Base-by-base conservation (phyloP, 2,797 vertebrate species). In the Sebastes steindachneri region DNA sequence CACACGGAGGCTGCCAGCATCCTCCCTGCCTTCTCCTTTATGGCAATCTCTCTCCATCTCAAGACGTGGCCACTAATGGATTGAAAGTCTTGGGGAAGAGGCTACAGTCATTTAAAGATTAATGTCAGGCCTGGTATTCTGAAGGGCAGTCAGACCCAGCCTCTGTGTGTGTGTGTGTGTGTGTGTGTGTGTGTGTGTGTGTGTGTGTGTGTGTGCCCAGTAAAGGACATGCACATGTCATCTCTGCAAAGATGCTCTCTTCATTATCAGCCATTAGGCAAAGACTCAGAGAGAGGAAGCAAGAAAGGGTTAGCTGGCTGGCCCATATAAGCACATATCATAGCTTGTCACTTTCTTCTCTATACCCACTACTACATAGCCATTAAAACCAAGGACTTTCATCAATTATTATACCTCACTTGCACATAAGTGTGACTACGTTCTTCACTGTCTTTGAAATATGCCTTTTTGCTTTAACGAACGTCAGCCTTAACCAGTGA, bases 51-150 rank as follows among this genome's bases (percentile, higher is more conserved):
- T 86, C 90, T 86, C 86, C 87, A 91, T 95, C 90, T 89, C 88
- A 89, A 92, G 92, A 93, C 58, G 84, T 89, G 73, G 86, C 83
- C 90, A 83, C 93, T 95, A 94, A 96, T 96, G 92, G 93, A 95
- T 94, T 95, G 90, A 90, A 94, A 94, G 93, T 94, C 93, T 94
- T 94, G 85, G 80, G 84, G 90, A 92, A 93, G 94, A 95, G 91
- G 90, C 91, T 92, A 94, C 91, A 94, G 93, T 93, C 93, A 94
- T 95, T 94, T 93, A 94, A 94, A 95, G 94, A 96, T 95, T 93
- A 95, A 95, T 95, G 91, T 92, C 91, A 91, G 90, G 85, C 90
- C 80, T 85, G 83, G 91, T 92, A 92, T 95, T 94, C 87, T 95
- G 93, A 96, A 95, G 94, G 95, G 93, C 92, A 91, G 88, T 77